Percentiles rank a stretch among this genome's conserved stretches.
phyloP scores from a whole-genome alignment of 2,797 vertebrate species.

The Sebastolobus altivelis region DNA sequence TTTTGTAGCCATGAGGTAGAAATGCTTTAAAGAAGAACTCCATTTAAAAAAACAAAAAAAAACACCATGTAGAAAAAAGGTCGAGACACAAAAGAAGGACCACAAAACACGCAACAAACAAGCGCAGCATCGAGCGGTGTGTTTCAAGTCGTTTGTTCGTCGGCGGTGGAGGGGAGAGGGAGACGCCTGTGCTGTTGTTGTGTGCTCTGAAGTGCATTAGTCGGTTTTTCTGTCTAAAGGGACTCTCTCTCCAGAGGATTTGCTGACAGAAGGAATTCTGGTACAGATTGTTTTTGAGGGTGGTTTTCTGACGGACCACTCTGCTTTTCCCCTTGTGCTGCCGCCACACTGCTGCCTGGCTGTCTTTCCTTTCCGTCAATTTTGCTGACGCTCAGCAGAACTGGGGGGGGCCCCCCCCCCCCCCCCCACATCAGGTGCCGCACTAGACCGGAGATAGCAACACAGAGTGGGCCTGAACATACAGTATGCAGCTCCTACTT shows the following conservation, averaged over 20 bases:
- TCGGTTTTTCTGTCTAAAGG: constrained; percentile 68
- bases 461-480: constrained; percentile 29
- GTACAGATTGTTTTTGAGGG: constrained; percentile 78
- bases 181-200: constrained; percentile 79
- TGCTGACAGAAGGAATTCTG: constrained; percentile 82
- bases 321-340: constrained; percentile 56
- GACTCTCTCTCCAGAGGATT: constrained; percentile 76
- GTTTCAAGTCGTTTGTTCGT: constrained; percentile 81
- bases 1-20: constrained; percentile 97
- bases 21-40: constrained; percentile 93
- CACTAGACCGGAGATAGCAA: constrained; percentile 45
- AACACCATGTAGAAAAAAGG: constrained; percentile 81
- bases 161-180: constrained; percentile 73
- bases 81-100: constrained; percentile 51
- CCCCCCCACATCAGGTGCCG: constrained; percentile 57
- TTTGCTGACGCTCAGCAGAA: constrained; percentile 81
- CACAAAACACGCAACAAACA: constrained; percentile 43
- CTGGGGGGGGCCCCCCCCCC: background rate
- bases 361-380: constrained; percentile 71
- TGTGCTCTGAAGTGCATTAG: constrained; percentile 85
- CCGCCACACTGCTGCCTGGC: constrained; percentile 61
- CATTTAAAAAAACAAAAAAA: constrained; percentile 42
- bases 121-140: constrained; percentile 54
- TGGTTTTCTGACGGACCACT: constrained; percentile 75
- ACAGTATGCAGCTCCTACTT: constrained; percentile 2